Evolutionary conservation across 2,888 invertebrate genomes (phyloP).

Genomic region (Phortica magna): DNA sequence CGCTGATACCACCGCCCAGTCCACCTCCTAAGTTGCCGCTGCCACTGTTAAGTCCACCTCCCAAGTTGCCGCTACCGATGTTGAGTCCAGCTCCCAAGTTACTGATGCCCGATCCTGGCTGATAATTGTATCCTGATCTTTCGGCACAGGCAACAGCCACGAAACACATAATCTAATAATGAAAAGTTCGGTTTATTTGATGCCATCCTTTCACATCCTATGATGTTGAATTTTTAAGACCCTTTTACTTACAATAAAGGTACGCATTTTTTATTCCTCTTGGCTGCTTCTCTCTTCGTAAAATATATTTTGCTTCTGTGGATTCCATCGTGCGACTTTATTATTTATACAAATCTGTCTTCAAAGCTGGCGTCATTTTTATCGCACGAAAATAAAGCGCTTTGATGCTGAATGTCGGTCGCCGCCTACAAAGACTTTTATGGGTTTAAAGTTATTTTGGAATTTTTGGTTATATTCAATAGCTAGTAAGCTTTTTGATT

Average conservation of each 20-base stretch:
- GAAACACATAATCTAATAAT: slow-evolving; percentile 60
- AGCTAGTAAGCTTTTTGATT: slow-evolving; percentile 49
- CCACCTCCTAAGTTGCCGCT: slow-evolving; percentile 41
- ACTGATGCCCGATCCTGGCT: slow-evolving; percentile 65
- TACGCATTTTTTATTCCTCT: slow-evolving; percentile 57
- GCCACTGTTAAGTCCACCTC: slow-evolving; percentile 39
- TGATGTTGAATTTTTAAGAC: neutral
- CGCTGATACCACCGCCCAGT: slow-evolving; percentile 38
- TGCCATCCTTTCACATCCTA: slow-evolving; percentile 33
- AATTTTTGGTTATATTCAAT: slow-evolving; percentile 67
- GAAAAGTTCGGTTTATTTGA: slow-evolving; percentile 10
- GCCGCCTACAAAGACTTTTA: slow-evolving; percentile 65
- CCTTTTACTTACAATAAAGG: slow-evolving; percentile 59
- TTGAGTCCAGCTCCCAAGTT: slow-evolving; percentile 55
- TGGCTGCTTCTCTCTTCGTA: slow-evolving; percentile 48
- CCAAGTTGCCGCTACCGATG: slow-evolving; percentile 41
- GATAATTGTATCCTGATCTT: slow-evolving; percentile 70
- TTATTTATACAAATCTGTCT: slow-evolving; percentile 71
- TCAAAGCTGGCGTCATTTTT: slow-evolving; percentile 55
- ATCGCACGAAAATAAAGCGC: slow-evolving; percentile 58
- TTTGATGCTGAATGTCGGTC: slow-evolving; percentile 65
- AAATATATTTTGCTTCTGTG: slow-evolving; percentile 61
- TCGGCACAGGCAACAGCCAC: slow-evolving; percentile 69
- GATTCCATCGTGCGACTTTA: slow-evolving; percentile 59
- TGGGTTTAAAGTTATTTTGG: slow-evolving; percentile 61